phyloP scores from a whole-genome alignment of 2,113 vertebrate species.

The Nothocercus julius region DNA sequence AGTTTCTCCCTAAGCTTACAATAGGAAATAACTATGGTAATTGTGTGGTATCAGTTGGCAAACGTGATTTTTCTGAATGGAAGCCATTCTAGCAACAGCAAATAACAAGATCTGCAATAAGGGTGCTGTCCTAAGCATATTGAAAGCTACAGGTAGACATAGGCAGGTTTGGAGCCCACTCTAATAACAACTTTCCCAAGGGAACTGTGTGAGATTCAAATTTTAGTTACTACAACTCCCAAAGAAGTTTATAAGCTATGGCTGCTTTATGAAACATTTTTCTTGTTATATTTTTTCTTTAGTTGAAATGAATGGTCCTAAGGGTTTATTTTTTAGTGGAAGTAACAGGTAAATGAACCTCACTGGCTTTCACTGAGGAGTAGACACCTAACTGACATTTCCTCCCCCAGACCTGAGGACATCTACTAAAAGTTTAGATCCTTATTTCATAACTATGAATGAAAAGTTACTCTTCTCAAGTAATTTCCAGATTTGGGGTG shows the following conservation, averaged over 20 bases:
- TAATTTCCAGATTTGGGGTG: conserved; percentile 39
- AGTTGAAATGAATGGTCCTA: conserved; percentile 38
- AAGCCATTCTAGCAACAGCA: conserved; percentile 40
- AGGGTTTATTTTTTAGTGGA: not conserved
- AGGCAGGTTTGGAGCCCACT: not conserved
- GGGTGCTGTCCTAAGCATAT: not conserved
- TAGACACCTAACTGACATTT: conserved; percentile 49
- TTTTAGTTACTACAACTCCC: conserved; percentile 38
- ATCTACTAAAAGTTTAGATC: conserved; percentile 10
- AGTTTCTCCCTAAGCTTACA: conserved; percentile 54
- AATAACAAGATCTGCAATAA: not conserved
- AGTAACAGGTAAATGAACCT: conserved; percentile 41
- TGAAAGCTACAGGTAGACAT: conserved; percentile 10
- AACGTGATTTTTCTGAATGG: conserved; percentile 52
- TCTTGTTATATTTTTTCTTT: not conserved
- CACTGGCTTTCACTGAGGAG: not conserved
- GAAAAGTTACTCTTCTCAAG: not conserved
- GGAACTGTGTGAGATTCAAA: not conserved
- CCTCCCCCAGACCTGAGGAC: not conserved
- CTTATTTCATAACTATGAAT: conserved; percentile 3
- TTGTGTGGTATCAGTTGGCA: conserved; percentile 62
- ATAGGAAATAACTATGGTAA: conserved; percentile 63
- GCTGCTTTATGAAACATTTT: conserved; percentile 11
- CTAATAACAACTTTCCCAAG: not conserved
- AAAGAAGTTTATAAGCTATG: not conserved